Evolutionary conservation across 2,797 vertebrate genomes (phyloP), one percentile per base, ranked within the genome.

Genomic region (Synaphobranchus kaupii): DNA sequence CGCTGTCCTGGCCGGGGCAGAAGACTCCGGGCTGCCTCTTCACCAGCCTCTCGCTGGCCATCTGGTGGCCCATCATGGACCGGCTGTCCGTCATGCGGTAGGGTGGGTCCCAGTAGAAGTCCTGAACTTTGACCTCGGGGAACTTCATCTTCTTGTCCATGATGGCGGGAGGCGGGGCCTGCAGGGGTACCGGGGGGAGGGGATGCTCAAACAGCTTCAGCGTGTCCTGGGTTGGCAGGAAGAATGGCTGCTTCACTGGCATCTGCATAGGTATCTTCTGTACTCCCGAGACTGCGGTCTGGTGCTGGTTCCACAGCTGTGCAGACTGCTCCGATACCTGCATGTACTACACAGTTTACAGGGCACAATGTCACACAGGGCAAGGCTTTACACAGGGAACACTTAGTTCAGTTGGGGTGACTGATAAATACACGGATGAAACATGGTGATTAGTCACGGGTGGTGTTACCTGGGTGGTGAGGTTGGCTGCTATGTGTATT

Each of bases 91-190:
- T 92, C 93, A 98, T 92, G 86, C 95, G 94, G 91, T 97, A 98
- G 2, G 97, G 91, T 25, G 97, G 94, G 83, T 98, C 98, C 98
- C 98, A 99, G 93, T 98, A 98, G 96, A 97, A 98, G 87, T 99
- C 98, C 88, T 96, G 96, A 94, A 98, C 93, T 93, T 98, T 98
- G 83, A 98, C 95, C 90, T 98, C 97, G 86, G 97, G 96, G 89
- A 97, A 99, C 96, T 98, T 99, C 94, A 98, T 96, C 94, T 98
- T 98, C 94, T 99, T 99, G 94, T 99, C 98, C 91, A 98, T 94
- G 89, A 15, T 92, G 90, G 93, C 54, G 47, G 90, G 83, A 39
- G 91, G 91, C 90, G 96, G 95, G 87, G 97, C 95, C 93, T 97
- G 97, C 95, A 97, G 94, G 88, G 95, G 92, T 0, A 96, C 94